These are phyloP conservation scores for Zaprionus taronus DNA, from an alignment of 1,140 invertebrate species.

Conservation along the genomic window DNA sequence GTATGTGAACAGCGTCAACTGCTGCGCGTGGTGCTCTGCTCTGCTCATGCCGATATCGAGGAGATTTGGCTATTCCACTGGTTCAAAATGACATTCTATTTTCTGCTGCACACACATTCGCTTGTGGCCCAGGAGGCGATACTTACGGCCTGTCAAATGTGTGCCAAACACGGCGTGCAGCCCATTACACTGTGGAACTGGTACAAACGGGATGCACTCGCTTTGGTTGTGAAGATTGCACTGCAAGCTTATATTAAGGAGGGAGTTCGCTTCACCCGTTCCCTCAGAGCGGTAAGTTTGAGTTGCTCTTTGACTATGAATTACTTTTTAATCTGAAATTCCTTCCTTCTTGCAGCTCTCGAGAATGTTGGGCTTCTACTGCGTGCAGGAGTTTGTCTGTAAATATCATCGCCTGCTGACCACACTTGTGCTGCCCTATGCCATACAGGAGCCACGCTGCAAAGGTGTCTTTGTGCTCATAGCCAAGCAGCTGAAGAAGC, in stretches of 20 bases:
- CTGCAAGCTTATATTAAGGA: conserved; percentile 86
- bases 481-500: conserved; percentile 85
- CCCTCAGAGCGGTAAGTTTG: conserved; percentile 84
- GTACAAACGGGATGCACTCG: conserved; percentile 88
- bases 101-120: conserved; percentile 88
- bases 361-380: conserved; percentile 77
- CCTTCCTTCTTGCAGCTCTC: conserved; percentile 46
- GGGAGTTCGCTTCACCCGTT: conserved; percentile 84
- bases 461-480: conserved; percentile 71
- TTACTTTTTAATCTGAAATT: no score
- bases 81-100: conserved; percentile 87
- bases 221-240: conserved; percentile 86
- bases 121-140: conserved; percentile 87
- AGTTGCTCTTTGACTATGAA: no score
- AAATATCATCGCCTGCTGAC: conserved; percentile 76
- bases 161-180: conserved; percentile 86
- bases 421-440: conserved; percentile 85
- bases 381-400: conserved; percentile 77
- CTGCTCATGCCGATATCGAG: conserved; percentile 64
- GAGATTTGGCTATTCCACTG: conserved; percentile 85
- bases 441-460: conserved; percentile 81
- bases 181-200: conserved; percentile 88
- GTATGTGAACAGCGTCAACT: conserved; percentile 38
- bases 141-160: conserved; percentile 87
- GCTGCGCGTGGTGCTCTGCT: conserved; percentile 54